phyloP scores from a whole-genome alignment of 2,113 vertebrate species.

The Nibea albiflora region DNA sequence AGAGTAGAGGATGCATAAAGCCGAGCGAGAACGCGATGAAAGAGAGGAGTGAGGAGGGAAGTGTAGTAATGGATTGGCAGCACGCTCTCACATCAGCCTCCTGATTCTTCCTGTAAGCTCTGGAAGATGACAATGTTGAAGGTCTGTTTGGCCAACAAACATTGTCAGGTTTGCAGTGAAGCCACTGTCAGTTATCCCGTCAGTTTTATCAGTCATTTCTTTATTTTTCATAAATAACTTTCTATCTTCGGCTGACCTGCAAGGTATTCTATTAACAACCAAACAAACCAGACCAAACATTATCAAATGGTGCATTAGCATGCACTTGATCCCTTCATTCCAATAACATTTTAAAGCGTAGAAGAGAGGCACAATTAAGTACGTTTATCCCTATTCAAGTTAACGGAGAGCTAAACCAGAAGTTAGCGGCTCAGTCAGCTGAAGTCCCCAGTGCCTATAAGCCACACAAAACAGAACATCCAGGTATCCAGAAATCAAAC shows the following conservation, averaged over 20 bases:
- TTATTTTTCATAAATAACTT: no score
- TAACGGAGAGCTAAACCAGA: no score
- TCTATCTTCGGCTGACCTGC: constrained; percentile 6
- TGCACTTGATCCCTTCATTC: background rate
- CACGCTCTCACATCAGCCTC: background rate
- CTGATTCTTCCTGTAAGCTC: constrained; percentile 9
- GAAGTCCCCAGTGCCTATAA: no score
- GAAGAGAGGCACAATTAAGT: no score
- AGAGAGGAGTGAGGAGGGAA: background rate
- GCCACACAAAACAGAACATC: no score
- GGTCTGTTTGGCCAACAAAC: background rate
- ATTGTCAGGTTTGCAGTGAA: background rate
- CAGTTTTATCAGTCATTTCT: background rate
- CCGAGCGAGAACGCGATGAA: constrained; percentile 10
- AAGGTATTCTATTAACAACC: background rate
- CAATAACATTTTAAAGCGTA: no score
- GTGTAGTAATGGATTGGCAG: constrained; percentile 15
- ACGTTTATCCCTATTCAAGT: no score
- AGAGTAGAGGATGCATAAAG: background rate
- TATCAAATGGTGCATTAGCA: background rate
- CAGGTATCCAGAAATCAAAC: no score
- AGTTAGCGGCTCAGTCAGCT: no score
- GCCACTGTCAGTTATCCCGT: background rate
- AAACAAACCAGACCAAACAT: background rate
- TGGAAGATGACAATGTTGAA: background rate